A percentile compares a stretch with the other conserved stretches of the same genome.
Evolutionary conservation across 2,113 vertebrate species (phyloP).

Genomic region (Eurystomus gularis): DNA sequence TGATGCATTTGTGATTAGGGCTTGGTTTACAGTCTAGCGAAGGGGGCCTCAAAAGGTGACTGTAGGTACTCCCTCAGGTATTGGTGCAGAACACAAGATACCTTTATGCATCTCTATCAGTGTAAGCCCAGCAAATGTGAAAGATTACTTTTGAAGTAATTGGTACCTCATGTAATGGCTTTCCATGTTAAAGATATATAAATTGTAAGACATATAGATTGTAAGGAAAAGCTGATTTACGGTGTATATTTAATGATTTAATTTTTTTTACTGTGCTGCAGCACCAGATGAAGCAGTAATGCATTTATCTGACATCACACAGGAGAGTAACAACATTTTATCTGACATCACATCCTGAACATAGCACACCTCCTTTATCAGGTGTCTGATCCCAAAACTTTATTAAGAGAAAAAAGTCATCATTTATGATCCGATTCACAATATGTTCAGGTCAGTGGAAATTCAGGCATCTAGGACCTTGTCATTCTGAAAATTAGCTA

Average conservation of each 20-base stretch:
- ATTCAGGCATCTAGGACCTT: background rate
- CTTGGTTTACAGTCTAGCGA: conserved; percentile 51
- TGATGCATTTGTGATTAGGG: background rate
- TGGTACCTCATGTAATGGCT: conserved; percentile 51
- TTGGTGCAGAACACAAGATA: conserved; percentile 31
- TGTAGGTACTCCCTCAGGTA: conserved; percentile 7
- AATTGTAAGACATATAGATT: conserved; percentile 70
- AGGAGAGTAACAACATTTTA: background rate
- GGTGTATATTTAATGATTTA: conserved; percentile 55
- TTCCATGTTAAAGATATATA: conserved; percentile 55
- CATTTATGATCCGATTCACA: background rate
- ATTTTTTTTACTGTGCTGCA: conserved; percentile 53
- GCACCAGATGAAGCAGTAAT: background rate
- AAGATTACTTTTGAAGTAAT: conserved; percentile 63
- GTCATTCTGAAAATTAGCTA: background rate
- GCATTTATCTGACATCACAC: background rate
- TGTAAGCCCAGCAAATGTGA: conserved; percentile 39
- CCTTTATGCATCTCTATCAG: conserved; percentile 22
- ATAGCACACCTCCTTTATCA: background rate
- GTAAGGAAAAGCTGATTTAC: conserved; percentile 52
- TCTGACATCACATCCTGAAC: background rate
- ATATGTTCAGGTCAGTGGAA: background rate
- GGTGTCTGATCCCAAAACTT: background rate
- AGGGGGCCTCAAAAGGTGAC: conserved; percentile 39
- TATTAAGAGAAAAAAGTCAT: background rate